Conservation (phyloP, 2,888 invertebrate species). For the Hoplodrina ambigua region DNA sequence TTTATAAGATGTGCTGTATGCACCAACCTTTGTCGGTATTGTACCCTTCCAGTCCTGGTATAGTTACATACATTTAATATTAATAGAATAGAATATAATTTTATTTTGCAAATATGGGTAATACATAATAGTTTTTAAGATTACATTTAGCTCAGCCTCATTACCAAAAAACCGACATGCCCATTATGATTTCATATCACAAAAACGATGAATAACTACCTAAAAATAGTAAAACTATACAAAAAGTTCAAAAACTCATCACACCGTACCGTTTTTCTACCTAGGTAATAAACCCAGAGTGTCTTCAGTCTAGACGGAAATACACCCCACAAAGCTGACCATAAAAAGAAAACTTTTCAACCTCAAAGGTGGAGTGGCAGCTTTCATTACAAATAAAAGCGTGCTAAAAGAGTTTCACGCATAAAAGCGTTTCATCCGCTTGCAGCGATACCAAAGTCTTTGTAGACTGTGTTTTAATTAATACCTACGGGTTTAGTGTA, state of each 20-base stretch:
- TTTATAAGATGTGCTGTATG: too few species aligned
- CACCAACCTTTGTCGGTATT: too few species aligned
- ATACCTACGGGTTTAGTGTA: neutral
- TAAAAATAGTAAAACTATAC: neutral
- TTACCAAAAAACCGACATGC: too few species aligned
- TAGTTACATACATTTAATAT: too few species aligned
- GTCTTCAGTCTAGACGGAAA: slow-evolving; percentile 49
- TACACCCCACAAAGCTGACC: slow-evolving; percentile 14
- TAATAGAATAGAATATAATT: too few species aligned
- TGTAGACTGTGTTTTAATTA: slow-evolving; percentile 33
- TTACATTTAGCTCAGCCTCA: too few species aligned
- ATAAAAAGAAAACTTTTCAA: slow-evolving; percentile 33
- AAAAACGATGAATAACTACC: neutral
- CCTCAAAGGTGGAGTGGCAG: slow-evolving; percentile 26
- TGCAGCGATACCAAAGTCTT: slow-evolving; percentile 2
- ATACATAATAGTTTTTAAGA: too few species aligned
- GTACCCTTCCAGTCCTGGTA: too few species aligned
- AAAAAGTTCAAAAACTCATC: neutral
- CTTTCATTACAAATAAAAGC: slow-evolving; percentile 40
- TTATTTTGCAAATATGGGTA: too few species aligned
- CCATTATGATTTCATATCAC: too few species aligned
- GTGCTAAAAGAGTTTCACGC: slow-evolving; percentile 63
- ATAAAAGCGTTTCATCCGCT: slow-evolving; percentile 55
- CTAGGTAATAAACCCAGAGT: slow-evolving; percentile 1
- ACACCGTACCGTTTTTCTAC: neutral